Percentiles rank a stretch among this genome's conserved stretches.
These are phyloP conservation scores for Arenaria interpres DNA, from an alignment of 2,113 vertebrate genomes.

Conservation along the genomic window DNA sequence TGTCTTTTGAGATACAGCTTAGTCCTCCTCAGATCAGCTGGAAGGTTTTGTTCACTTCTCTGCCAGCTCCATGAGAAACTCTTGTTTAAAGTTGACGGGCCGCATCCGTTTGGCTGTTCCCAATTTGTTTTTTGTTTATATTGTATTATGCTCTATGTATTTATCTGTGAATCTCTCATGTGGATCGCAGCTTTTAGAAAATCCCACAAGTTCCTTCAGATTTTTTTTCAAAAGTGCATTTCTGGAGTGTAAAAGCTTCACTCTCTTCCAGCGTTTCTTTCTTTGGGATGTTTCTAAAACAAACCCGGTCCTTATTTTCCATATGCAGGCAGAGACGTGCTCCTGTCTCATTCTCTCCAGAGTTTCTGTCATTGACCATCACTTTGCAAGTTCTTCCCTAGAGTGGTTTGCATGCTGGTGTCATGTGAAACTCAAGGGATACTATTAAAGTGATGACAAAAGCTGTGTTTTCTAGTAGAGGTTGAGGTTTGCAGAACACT, in stretches of 20 bases:
- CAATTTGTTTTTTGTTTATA: background rate
- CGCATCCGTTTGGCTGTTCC: background rate
- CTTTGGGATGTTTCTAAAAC: background rate
- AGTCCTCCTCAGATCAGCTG: background rate
- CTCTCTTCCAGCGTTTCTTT: background rate
- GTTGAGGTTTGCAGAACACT: background rate
- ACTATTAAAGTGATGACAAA: background rate
- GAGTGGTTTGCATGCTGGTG: background rate
- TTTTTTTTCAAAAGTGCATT: background rate
- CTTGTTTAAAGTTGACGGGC: background rate
- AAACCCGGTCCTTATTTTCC: fast-evolving
- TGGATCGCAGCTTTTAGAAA: background rate
- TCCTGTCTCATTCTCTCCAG: background rate
- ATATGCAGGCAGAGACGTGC: background rate
- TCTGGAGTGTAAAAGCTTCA: background rate
- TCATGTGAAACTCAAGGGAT: background rate
- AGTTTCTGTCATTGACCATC: background rate
- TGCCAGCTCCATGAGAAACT: background rate
- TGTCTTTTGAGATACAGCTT: background rate
- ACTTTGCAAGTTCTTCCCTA: background rate
- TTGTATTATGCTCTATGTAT: background rate
- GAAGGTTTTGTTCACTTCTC: background rate
- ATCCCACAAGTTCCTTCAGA: background rate
- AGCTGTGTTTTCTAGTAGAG: background rate
- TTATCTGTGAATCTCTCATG: background rate